Evolutionary conservation across 2,888 invertebrate genomes (phyloP).

Genomic region (Brenthis daphne): DNA sequence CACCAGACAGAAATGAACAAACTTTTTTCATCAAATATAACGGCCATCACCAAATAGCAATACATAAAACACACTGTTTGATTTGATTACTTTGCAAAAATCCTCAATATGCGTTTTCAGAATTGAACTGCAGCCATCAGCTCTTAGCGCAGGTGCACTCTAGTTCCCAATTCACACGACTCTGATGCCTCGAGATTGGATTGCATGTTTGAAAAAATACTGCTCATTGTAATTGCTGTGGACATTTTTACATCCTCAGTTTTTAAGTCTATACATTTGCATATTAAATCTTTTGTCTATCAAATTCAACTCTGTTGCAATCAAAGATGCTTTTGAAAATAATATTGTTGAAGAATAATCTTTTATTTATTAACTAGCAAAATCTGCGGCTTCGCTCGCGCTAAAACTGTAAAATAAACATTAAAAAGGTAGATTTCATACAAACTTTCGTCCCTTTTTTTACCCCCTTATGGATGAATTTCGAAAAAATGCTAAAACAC

Average conservation of each 20-base stretch:
- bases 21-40: constrained; percentile 4
- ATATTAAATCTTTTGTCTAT: neutral
- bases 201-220: constrained; percentile 58
- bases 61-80: constrained; percentile 17
- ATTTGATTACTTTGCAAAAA: constrained; percentile 42
- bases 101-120: constrained; percentile 49
- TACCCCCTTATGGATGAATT: too few relatives aligned
- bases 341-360: too few relatives aligned
- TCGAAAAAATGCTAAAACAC: too few relatives aligned
- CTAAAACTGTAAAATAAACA: too few relatives aligned
- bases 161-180: constrained; percentile 57
- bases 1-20: neutral
- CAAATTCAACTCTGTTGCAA: too few relatives aligned
- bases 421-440: too few relatives aligned
- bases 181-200: constrained; percentile 53
- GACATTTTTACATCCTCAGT: constrained; percentile 1
- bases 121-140: constrained; percentile 56
- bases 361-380: too few relatives aligned
- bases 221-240: constrained; percentile 16
- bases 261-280: neutral
- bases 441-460: too few relatives aligned
- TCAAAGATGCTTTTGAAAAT: too few relatives aligned
- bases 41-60: constrained; percentile 9
- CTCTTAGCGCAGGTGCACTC: constrained; percentile 56
- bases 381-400: too few relatives aligned